Percentiles rank a stretch among this genome's conserved stretches.
These are phyloP conservation scores for Crotalus tigris DNA, from an alignment of 2,113 vertebrate genomes.

Conservation along the genomic window DNA sequence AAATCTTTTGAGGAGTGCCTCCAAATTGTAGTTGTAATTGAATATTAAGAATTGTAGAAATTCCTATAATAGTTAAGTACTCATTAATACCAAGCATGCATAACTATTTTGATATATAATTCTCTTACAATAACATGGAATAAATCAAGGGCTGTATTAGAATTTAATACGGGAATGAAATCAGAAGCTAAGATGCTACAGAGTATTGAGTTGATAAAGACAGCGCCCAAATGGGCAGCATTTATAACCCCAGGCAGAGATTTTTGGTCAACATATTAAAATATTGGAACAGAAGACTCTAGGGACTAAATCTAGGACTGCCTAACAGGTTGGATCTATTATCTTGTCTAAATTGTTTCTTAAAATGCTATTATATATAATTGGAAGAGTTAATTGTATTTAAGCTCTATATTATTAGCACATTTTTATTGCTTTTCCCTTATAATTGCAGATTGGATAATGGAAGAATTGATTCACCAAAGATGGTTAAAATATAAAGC, in stretches of 20 bases:
- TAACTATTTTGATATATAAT: background rate
- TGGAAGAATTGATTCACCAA: background rate
- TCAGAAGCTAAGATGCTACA: too few species aligned
- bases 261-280: background rate
- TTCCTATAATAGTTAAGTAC: background rate
- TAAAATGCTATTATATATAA: background rate
- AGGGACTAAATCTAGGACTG: background rate
- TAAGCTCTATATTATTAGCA: background rate
- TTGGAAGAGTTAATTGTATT: background rate
- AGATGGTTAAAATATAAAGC: background rate
- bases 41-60: background rate
- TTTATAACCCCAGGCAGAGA: background rate
- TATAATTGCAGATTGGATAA: background rate
- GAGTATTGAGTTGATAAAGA: too few species aligned
- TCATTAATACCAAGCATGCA: background rate
- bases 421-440: accelerated
- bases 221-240: background rate
- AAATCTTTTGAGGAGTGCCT: background rate
- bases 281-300: background rate
- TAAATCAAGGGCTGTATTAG: too few species aligned
- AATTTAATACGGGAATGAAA: too few species aligned
- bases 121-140: too few species aligned
- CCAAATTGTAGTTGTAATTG: background rate
- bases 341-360: background rate
- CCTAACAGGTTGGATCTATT: background rate